A percentile compares a stretch with the other conserved stretches of the same genome.
Conservation (phyloP, 2,888 invertebrate genomes). For the Chalcosyrphus nemorum region DNA sequence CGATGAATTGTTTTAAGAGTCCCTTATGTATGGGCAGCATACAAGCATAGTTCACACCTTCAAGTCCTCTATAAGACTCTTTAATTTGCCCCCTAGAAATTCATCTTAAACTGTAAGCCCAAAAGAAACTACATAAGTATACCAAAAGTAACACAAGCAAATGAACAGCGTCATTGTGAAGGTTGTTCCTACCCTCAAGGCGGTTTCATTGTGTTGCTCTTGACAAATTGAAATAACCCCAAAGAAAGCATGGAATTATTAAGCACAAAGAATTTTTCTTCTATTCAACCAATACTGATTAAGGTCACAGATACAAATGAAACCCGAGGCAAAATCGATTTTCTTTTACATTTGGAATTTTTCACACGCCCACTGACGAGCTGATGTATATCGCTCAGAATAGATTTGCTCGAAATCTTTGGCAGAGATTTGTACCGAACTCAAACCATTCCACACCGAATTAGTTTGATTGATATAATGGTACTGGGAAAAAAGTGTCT, state of each 20-base stretch:
- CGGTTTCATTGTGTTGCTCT: neutral
- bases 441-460: neutral
- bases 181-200: neutral
- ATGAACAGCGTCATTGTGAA: neutral
- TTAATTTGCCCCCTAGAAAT: too few species aligned
- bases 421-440: neutral
- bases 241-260: neutral
- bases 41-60: too few species aligned
- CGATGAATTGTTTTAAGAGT: too few species aligned
- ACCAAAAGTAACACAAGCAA: neutral
- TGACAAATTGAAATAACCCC: neutral
- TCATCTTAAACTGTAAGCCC: too few species aligned
- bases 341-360: neutral
- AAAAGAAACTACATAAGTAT: too few species aligned
- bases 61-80: too few species aligned
- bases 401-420: neutral
- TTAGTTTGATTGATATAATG: neutral
- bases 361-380: neutral
- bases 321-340: neutral
- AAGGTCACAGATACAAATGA: neutral
- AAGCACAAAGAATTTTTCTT: neutral
- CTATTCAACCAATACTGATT: neutral
- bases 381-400: neutral
- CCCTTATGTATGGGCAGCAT: too few species aligned
- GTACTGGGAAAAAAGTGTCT: neutral